phyloP scores from a whole-genome alignment of 2,888 invertebrate genomes.

The Atethmia centrago region DNA sequence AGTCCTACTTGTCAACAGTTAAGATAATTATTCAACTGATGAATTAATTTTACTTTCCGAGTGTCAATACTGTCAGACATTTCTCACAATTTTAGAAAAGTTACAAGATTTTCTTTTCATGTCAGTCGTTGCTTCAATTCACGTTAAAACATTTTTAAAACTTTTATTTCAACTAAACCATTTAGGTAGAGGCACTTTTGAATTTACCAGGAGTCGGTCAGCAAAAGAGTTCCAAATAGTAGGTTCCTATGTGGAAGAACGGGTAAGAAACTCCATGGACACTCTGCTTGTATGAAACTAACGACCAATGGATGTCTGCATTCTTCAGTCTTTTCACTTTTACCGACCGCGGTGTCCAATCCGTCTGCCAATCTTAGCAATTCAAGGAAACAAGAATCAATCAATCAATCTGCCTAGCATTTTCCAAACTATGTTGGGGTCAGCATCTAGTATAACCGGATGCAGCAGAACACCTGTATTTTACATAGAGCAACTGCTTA shows the following conservation, averaged over 20 bases:
- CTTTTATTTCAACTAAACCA: not conserved
- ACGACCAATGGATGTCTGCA: not conserved
- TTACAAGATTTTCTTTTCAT: not conserved
- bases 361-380: not conserved
- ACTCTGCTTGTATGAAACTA: not conserved
- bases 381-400: not conserved
- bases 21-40: not conserved
- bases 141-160: not conserved
- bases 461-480: too few species aligned
- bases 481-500: too few species aligned
- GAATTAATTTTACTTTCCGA: not conserved
- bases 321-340: not conserved
- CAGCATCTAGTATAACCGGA: too few species aligned
- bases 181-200: not conserved
- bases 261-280: not conserved
- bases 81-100: not conserved
- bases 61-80: not conserved
- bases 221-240: not conserved
- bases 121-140: not conserved
- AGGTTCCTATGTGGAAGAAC: not conserved
- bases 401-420: too few species aligned
- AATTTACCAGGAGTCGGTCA: too few species aligned
- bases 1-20: too few species aligned
- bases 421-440: too few species aligned
- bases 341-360: too few species aligned